Evolutionary conservation across 2,113 vertebrate species (phyloP), one percentile per base, ranked within the genome.

Genomic region (Tursiops truncatus): DNA sequence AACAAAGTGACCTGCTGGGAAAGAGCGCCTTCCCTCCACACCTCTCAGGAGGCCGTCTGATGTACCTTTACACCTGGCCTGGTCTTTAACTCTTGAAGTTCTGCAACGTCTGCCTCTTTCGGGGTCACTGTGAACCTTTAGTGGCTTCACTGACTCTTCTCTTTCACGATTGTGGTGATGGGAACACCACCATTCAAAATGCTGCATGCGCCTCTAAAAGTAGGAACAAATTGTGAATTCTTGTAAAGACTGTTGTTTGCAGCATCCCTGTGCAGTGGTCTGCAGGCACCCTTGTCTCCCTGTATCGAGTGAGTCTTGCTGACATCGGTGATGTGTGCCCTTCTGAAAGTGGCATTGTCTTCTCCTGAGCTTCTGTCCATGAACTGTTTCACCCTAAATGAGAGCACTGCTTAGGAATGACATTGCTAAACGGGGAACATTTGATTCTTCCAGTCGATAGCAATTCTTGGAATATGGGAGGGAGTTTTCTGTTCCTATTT

Each of bases 21-120:
- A 60, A 26, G 3, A 53, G 14, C 3, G 0, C 15, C 0, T 0
- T 31, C n/a, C 5, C 14, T 53, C 18, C 12, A 12, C 11, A 20
- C 3, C 11, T 17, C 65, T n/a, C 15, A 3, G 11, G 26, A 68
- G 12, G 38, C 44, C 20, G 0, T 12, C 8, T 9, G 20, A 58
- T 26, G 23, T 38, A 12, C 13, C 8, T 70, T 60, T 26, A 53
- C 77, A 26, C 13, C 15, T 18, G 20, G 41, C 73, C 31, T 2
- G 26, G 0, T 44, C 10, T 33, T 26, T 67, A n/a, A 47, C 7
- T 67, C 21, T 7, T 28, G 20, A 73, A 50, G 10, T 4, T 18
- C n/a, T 76, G 36, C 12, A 8, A 3, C 5, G 15, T 56, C 1
- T 1, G 44, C 9, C 10, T 3, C 17, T 74, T 62, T 25, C 3